These are phyloP conservation scores for Parauchenoglanis ngamensis DNA, from an alignment of 2,797 vertebrate species.

Conservation along the genomic window DNA sequence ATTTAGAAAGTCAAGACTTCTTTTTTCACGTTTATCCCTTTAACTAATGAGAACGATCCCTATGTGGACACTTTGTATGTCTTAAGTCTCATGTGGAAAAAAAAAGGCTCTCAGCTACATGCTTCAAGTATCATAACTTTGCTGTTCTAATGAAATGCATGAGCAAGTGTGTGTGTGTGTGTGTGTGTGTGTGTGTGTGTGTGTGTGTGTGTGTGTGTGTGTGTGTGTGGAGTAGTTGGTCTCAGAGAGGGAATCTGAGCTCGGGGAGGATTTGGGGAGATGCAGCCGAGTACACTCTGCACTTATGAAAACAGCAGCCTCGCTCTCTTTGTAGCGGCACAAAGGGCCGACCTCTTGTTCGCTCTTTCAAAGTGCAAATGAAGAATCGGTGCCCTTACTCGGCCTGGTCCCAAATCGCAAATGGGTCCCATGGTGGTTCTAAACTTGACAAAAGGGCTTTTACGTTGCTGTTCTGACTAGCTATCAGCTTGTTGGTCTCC, in stretches of 20 bases:
- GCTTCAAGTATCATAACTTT: conserved; percentile 52
- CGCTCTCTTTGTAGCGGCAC: conserved; percentile 60
- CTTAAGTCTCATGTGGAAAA: conserved; percentile 39
- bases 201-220: conserved; percentile 33
- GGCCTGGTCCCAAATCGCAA: conserved; percentile 47
- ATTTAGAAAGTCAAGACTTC: conserved; percentile 35
- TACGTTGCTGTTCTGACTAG: conserved; percentile 45
- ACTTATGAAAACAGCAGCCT: conserved; percentile 62
- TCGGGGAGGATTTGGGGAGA: conserved; percentile 51
- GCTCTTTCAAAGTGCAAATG: conserved; percentile 50
- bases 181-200: conserved; percentile 34
- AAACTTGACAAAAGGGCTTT: conserved; percentile 62
- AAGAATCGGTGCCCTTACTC: conserved; percentile 52
- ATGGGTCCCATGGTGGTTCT: conserved; percentile 64
- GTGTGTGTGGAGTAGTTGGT: conserved; percentile 12
- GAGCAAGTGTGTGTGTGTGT: conserved; percentile 29
- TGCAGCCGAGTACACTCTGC: conserved; percentile 48
- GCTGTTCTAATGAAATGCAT: conserved; percentile 39
- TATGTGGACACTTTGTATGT: conserved; percentile 39
- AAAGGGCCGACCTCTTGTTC: conserved; percentile 41
- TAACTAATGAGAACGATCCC: conserved; percentile 37
- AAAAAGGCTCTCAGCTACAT: conserved; percentile 12
- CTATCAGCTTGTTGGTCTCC: conserved; percentile 12
- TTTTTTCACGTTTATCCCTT: conserved; percentile 11
- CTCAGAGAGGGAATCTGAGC: conserved; percentile 49